A percentile compares a stretch with the other conserved stretches of the same genome.
Conservation (phyloP, 1,140 invertebrate genomes). For the Diuraphis noxia region DNA sequence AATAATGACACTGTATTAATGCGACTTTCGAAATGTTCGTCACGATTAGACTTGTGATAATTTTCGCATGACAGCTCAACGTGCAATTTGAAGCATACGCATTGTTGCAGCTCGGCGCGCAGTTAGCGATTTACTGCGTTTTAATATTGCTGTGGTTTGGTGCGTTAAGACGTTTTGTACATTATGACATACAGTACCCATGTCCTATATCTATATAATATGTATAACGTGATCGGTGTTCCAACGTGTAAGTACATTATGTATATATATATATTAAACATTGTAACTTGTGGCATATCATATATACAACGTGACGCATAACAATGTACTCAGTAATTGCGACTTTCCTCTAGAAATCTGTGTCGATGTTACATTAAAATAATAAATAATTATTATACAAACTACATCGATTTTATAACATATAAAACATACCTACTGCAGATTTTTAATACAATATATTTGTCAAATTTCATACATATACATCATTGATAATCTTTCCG, state of each 20-base stretch:
- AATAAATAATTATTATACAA: not conserved
- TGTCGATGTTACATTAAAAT: not conserved
- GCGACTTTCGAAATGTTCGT: not conserved
- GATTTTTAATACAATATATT: not conserved
- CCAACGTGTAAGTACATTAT: not conserved
- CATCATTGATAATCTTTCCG: too few relatives aligned
- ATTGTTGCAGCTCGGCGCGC: not conserved
- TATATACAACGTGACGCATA: not conserved
- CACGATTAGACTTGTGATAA: not conserved
- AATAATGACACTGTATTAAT: not conserved
- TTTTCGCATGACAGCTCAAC: not conserved
- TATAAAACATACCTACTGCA: not conserved
- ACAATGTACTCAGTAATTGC: not conserved
- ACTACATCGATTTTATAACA: not conserved
- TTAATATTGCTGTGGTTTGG: not conserved
- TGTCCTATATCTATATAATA: not conserved
- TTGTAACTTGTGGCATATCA: not conserved
- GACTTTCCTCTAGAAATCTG: not conserved
- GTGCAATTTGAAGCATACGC: not conserved
- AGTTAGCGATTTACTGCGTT: not conserved
- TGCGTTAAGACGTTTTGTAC: not conserved
- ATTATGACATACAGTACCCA: not conserved
- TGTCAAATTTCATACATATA: not conserved
- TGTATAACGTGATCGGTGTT: not conserved
- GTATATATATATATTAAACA: not conserved